Conservation (phyloP, 2,113 vertebrate genomes). For the Leiothrix lutea region DNA sequence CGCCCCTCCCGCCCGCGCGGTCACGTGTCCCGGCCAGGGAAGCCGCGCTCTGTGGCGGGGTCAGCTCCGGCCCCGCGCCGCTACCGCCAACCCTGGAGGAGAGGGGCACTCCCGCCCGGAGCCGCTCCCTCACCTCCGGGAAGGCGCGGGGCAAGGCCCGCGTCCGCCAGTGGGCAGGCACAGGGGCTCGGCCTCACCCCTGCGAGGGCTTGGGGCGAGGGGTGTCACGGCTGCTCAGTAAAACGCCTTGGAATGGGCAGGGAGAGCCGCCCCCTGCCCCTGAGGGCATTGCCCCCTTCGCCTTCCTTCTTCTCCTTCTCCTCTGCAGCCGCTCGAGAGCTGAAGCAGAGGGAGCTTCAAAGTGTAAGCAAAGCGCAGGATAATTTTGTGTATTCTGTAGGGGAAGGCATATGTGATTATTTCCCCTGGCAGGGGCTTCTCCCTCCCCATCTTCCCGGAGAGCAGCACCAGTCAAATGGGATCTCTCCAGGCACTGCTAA, state of each 20-base stretch:
- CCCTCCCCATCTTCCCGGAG: not conserved
- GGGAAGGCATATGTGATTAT: not conserved
- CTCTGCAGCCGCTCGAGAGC: not conserved
- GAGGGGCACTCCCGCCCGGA: not conserved
- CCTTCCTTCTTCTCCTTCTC: too few species aligned
- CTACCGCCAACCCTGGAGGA: constrained; percentile 77
- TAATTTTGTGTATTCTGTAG: not conserved
- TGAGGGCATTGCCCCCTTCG: too few species aligned
- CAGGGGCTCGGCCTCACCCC: not conserved
- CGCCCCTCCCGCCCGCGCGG: not conserved
- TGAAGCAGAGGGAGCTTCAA: not conserved
- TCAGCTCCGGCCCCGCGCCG: constrained; percentile 76
- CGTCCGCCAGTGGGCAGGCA: not conserved
- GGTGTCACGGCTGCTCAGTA: rapidly evolving
- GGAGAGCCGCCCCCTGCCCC: not conserved
- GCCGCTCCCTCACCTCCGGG: too few species aligned
- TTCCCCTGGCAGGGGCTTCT: not conserved
- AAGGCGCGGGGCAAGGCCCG: not conserved
- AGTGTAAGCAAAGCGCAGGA: not conserved
- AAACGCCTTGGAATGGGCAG: not conserved
- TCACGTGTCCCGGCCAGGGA: constrained; percentile 66
- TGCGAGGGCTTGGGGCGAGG: rapidly evolving
- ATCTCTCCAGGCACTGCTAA: not conserved
- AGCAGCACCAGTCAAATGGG: not conserved
- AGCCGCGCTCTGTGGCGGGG: constrained; percentile 90